phyloP scores from a whole-genome alignment of 2,797 vertebrate species.

The Danio kyathit region DNA sequence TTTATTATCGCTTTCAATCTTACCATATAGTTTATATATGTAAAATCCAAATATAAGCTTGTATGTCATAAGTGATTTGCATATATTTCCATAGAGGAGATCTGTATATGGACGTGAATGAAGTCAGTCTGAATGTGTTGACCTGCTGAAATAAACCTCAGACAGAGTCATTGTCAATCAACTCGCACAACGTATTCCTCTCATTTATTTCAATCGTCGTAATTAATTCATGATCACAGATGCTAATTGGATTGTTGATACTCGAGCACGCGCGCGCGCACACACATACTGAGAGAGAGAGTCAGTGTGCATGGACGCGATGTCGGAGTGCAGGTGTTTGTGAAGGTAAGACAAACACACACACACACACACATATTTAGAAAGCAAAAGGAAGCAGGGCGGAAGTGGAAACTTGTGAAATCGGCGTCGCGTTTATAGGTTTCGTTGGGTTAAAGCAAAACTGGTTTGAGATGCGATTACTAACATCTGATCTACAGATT shows the following conservation, averaged over 20 bases:
- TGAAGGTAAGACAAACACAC: slow-evolving; percentile 14
- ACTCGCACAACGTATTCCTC: neutral
- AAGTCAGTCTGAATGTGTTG: neutral
- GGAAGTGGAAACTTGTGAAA: too few relatives aligned
- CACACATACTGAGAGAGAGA: slow-evolving; percentile 13
- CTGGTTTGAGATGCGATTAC: too few relatives aligned
- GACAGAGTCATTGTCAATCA: neutral
- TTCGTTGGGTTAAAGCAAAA: neutral
- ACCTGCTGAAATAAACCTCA: slow-evolving; percentile 25
- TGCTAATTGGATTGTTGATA: slow-evolving; percentile 16
- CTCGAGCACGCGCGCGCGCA: neutral
- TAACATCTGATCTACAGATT: too few relatives aligned
- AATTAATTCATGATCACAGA: slow-evolving; percentile 25
- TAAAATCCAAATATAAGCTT: too few relatives aligned
- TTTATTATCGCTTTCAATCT: too few relatives aligned
- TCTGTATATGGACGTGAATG: neutral
- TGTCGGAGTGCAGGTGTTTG: neutral
- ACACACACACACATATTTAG: neutral
- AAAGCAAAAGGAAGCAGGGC: too few relatives aligned
- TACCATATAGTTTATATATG: too few relatives aligned
- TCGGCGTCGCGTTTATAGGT: too few relatives aligned
- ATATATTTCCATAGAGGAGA: too few relatives aligned
- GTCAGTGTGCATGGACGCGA: slow-evolving; percentile 11
- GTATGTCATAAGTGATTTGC: too few relatives aligned
- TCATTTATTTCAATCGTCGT: slow-evolving; percentile 16